Percentiles rank a stretch among this genome's conserved stretches.
phyloP scores from a whole-genome alignment of 2,888 invertebrate species.

The Ophioninae sp. region DNA sequence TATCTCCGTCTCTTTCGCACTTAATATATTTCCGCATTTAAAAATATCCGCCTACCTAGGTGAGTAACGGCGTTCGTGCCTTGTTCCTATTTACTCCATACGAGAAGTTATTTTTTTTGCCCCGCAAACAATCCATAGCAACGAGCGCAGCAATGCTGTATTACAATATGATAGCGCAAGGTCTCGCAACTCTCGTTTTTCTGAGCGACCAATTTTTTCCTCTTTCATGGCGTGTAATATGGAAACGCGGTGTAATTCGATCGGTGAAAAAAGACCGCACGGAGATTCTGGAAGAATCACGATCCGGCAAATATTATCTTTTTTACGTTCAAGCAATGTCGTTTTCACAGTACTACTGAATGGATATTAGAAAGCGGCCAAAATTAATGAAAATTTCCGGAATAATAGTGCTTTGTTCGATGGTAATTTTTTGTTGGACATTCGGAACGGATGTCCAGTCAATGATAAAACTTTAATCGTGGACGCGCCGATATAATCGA shows the following conservation, averaged over 20 bases:
- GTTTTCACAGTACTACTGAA: no score
- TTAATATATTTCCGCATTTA: conserved; percentile 37
- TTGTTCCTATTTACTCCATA: conserved; percentile 30
- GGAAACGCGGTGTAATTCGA: conserved; percentile 37
- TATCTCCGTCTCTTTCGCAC: background rate
- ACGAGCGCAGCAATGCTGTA: conserved; percentile 20
- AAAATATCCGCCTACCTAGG: conserved; percentile 35
- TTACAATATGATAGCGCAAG: conserved; percentile 33
- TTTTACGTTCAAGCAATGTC: no score
- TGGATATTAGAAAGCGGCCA: no score
- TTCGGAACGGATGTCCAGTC: no score
- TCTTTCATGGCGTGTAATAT: conserved; percentile 28
- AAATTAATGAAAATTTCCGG: no score
- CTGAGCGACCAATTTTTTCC: background rate
- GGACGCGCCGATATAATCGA: no score
- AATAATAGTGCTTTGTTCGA: no score
- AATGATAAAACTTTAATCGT: no score
- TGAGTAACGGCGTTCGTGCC: conserved; percentile 49
- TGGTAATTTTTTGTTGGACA: no score
- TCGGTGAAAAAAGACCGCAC: background rate
- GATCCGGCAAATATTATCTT: no score
- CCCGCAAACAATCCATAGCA: conserved; percentile 32
- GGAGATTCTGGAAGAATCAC: background rate
- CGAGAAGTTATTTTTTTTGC: conserved; percentile 21
- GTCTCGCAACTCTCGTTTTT: conserved; percentile 37